Evolutionary conservation across 2,113 vertebrate genomes (phyloP).

Genomic region (Varanus salvator): DNA sequence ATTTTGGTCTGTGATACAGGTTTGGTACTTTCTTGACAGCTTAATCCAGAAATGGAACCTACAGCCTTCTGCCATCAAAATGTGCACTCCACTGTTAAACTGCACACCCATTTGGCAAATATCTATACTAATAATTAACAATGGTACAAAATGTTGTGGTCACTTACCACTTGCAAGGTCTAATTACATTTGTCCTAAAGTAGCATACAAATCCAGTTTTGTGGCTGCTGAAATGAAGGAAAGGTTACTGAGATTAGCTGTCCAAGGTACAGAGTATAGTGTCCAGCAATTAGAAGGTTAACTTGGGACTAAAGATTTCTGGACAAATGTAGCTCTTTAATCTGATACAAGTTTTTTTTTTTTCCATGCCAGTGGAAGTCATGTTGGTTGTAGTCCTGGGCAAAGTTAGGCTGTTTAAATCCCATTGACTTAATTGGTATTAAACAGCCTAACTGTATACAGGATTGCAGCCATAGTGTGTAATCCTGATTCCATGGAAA

Average conservation of each 20-base stretch:
- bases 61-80: not conserved
- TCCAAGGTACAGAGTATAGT: fast-evolving
- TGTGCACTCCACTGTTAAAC: not conserved
- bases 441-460: conserved; percentile 6
- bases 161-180: not conserved
- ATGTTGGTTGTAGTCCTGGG: not conserved
- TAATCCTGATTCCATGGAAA: not conserved
- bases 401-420: conserved; percentile 1
- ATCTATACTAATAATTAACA: not conserved
- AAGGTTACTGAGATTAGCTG: not conserved
- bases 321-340: not conserved
- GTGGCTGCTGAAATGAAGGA: not conserved
- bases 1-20: not conserved
- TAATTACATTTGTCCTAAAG: not conserved
- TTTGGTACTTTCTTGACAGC: not conserved
- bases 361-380: not conserved
- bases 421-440: conserved; percentile 1
- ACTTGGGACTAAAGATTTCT: not conserved
- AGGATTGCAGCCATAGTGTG: not conserved
- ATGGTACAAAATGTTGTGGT: conserved; percentile 5
- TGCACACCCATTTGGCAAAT: not conserved
- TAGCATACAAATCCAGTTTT: not conserved
- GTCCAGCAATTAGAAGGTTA: not conserved
- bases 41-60: not conserved
- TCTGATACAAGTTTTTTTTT: conserved; percentile 13